A percentile compares a stretch with the other conserved stretches of the same genome.
phyloP scores from a whole-genome alignment of 2,797 vertebrate species.

The Avahi laniger region DNA sequence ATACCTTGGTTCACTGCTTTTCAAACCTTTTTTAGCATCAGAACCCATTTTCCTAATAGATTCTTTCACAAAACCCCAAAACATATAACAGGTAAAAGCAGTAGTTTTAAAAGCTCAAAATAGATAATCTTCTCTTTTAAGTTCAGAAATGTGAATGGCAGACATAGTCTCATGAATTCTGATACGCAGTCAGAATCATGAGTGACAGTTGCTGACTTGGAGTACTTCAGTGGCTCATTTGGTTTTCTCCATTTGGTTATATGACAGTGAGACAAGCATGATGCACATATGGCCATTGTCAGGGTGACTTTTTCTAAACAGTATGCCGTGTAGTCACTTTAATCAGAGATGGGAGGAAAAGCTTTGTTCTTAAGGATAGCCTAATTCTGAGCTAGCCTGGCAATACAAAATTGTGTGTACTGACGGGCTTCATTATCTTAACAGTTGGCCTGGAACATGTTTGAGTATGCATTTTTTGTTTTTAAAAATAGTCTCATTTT shows the following conservation, averaged over 20 bases:
- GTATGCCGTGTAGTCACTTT: background rate
- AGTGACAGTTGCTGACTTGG: background rate
- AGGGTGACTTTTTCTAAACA: background rate
- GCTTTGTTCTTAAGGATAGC: background rate
- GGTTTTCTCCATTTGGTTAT: background rate
- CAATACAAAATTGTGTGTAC: background rate
- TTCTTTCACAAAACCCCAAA: background rate
- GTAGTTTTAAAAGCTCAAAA: background rate
- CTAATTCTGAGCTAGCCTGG: background rate
- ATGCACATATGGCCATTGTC: background rate
- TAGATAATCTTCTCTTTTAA: background rate
- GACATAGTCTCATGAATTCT: background rate
- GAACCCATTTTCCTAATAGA: background rate
- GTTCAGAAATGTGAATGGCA: background rate
- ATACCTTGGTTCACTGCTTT: background rate
- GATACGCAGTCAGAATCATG: background rate
- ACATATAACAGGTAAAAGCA: constrained; percentile 9
- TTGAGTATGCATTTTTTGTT: background rate
- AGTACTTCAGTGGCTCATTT: background rate
- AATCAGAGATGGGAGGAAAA: background rate
- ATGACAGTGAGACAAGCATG: background rate
- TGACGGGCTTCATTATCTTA: background rate
- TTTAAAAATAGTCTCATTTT: background rate
- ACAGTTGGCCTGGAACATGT: background rate
- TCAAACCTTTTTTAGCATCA: background rate